Conservation (phyloP, 2,888 invertebrate species). For the Ephialtes manifestator region DNA sequence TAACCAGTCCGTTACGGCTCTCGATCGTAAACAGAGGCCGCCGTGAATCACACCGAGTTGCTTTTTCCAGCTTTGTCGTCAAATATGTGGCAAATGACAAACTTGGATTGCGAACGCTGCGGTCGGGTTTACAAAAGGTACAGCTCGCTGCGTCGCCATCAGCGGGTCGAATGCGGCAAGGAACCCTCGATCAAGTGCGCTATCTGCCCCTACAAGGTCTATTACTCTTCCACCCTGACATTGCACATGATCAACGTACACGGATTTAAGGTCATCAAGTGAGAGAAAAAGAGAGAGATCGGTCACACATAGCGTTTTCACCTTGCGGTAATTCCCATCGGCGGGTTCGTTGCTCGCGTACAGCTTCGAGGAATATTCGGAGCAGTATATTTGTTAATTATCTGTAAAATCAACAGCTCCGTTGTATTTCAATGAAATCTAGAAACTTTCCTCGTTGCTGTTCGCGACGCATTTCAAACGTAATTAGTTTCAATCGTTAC, state of each 20-base stretch:
- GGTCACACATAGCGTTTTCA: slow-evolving; percentile 18
- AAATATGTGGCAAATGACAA: slow-evolving; percentile 68
- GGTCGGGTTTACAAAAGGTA: slow-evolving; percentile 68
- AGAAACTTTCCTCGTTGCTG: slow-evolving; percentile 31
- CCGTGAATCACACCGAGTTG: slow-evolving; percentile 58
- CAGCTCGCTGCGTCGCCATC: slow-evolving; percentile 69
- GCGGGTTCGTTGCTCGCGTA: slow-evolving; percentile 34
- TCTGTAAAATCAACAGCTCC: not conserved
- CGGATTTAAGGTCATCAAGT: slow-evolving; percentile 68
- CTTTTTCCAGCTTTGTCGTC: slow-evolving; percentile 68
- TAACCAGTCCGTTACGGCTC: slow-evolving; percentile 9
- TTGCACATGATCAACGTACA: slow-evolving; percentile 71
- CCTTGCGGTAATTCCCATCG: not conserved
- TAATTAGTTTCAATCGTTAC: not conserved
- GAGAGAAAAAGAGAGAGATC: not conserved
- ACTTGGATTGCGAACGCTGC: slow-evolving; percentile 69
- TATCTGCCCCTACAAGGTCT: slow-evolving; percentile 71
- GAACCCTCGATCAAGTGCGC: slow-evolving; percentile 67
- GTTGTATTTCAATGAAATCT: not conserved
- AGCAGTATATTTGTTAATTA: not conserved
- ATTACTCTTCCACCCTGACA: slow-evolving; percentile 71
- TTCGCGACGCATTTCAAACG: slow-evolving; percentile 4
- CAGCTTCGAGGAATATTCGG: slow-evolving; percentile 41
- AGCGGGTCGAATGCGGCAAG: slow-evolving; percentile 67
- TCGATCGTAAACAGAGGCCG: slow-evolving; percentile 34